Conservation (phyloP, 2,888 invertebrate genomes). For the Baccha elongata region DNA sequence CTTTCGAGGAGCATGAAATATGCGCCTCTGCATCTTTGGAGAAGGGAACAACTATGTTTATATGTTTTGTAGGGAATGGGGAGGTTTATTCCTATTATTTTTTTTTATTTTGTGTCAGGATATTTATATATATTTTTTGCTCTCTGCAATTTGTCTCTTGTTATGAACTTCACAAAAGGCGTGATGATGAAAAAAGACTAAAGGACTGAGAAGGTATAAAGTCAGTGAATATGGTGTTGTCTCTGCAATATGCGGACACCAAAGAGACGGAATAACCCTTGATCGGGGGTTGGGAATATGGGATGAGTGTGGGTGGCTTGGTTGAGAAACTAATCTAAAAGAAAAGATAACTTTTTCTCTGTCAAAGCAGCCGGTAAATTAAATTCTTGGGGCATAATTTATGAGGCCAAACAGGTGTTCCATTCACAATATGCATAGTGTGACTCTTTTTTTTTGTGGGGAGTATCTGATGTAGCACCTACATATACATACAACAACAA, state of each 20-base stretch:
- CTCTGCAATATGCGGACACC: constrained; percentile 55
- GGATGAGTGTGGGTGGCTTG: constrained; percentile 1
- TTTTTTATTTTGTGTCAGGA: neutral
- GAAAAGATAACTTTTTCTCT: constrained; percentile 74
- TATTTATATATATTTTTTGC: constrained; percentile 41
- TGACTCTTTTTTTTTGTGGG: constrained; percentile 27
- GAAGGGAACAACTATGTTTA: neutral
- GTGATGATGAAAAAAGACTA: constrained; percentile 51
- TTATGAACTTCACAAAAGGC: constrained; percentile 71
- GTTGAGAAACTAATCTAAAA: constrained; percentile 71
- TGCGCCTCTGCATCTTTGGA: constrained; percentile 41
- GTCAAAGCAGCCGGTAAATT: constrained; percentile 76
- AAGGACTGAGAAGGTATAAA: constrained; percentile 20
- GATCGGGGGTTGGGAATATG: constrained; percentile 1
- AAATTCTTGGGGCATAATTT: constrained; percentile 78
- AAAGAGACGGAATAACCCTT: constrained; percentile 36
- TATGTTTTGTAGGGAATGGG: neutral
- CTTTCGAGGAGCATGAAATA: constrained; percentile 60
- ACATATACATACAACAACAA: constrained; percentile 2
- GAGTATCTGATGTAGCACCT: neutral
- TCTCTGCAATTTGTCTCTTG: constrained; percentile 71
- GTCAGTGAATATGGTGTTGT: constrained; percentile 26
- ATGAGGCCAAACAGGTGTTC: constrained; percentile 79
- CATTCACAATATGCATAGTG: constrained; percentile 60
- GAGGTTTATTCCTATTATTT: constrained; percentile 17